Conservation (phyloP, 2,797 vertebrate genomes). For the Rhabdomys pumilio region DNA sequence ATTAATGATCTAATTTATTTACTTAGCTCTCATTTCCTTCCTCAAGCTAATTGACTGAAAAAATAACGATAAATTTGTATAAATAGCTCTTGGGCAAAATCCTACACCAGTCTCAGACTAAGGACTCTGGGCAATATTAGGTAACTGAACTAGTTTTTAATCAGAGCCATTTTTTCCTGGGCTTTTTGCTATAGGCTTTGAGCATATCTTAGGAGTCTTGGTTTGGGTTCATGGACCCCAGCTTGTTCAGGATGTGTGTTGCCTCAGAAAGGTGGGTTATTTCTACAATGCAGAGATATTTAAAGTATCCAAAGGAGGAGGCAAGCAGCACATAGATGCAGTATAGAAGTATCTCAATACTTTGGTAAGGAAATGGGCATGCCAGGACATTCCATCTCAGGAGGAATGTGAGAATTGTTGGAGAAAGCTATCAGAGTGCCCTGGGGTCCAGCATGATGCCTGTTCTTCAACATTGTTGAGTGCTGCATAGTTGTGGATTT, state of each 20-base stretch:
- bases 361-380: neutral
- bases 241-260: neutral
- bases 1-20: constrained; percentile 80
- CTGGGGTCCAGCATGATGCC: neutral
- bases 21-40: constrained; percentile 74
- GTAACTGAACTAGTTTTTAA: constrained; percentile 18
- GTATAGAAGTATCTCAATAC: neutral
- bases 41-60: constrained; percentile 79
- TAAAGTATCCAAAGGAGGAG: neutral
- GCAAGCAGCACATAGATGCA: neutral
- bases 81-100: constrained; percentile 74
- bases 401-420: neutral
- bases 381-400: neutral
- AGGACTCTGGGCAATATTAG: neutral
- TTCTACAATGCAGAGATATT: neutral
- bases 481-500: neutral
- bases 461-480: neutral
- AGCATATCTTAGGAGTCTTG: neutral
- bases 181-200: constrained; percentile 20
- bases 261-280: neutral
- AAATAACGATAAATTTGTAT: constrained; percentile 75
- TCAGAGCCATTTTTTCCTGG: neutral
- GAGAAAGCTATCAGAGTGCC: neutral
- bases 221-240: neutral
- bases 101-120: constrained; percentile 54